Conservation (phyloP, 2,888 invertebrate genomes). For the Drosophila anomalipes region DNA sequence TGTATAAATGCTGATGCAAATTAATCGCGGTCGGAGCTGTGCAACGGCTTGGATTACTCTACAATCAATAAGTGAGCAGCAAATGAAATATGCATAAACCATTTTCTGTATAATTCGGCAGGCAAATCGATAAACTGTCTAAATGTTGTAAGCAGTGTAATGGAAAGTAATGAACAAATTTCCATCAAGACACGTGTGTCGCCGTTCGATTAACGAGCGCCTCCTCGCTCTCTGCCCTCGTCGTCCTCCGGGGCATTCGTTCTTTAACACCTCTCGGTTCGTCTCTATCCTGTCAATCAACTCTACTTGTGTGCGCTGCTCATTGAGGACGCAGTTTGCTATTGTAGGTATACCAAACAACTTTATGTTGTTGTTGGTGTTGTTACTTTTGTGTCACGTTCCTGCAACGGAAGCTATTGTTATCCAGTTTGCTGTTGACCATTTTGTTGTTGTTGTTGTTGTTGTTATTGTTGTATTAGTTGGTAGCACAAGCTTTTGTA, state of each 20-base stretch:
- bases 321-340: conserved; percentile 51
- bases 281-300: conserved; percentile 68
- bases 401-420: conserved; percentile 45
- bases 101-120: conserved; percentile 56
- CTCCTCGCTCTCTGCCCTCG: not conserved
- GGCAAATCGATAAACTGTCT: conserved; percentile 74
- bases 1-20: conserved; percentile 33
- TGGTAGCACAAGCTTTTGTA: conserved; percentile 50
- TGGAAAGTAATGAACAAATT: conserved; percentile 50
- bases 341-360: conserved; percentile 67
- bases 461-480: conserved; percentile 24
- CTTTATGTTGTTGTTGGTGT: conserved; percentile 23
- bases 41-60: conserved; percentile 26
- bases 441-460: conserved; percentile 37
- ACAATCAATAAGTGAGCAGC: conserved; percentile 55
- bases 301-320: conserved; percentile 45
- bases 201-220: conserved; percentile 65
- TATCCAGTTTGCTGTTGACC: conserved; percentile 38
- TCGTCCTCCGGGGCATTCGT: conserved; percentile 1
- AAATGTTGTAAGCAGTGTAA: conserved; percentile 22
- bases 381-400: conserved; percentile 45
- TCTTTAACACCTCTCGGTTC: conserved; percentile 17
- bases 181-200: conserved; percentile 47
- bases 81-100: conserved; percentile 43
- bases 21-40: conserved; percentile 22